These are phyloP conservation scores for Ptychadena robeensis DNA, from an alignment of 2,797 vertebrate genomes.

Conservation along the genomic window DNA sequence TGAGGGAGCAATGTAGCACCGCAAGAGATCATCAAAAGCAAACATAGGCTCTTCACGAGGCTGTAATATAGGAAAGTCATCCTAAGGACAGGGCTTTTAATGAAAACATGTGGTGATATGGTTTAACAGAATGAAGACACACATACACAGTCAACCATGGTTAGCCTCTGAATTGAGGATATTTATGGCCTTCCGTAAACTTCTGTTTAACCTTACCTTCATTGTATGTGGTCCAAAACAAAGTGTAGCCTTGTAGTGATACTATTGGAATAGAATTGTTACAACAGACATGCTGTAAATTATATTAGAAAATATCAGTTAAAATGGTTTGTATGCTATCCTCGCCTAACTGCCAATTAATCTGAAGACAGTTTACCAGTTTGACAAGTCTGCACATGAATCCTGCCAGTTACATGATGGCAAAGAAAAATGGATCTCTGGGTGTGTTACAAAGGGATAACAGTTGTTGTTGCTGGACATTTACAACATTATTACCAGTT, in stretches of 20 bases:
- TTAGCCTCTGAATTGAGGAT: background rate
- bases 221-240: background rate
- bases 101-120: slow-evolving; percentile 6
- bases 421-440: background rate
- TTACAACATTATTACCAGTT: no score
- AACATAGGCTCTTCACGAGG: slow-evolving; percentile 45
- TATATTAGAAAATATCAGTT: background rate
- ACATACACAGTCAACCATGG: background rate
- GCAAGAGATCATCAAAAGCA: slow-evolving; percentile 51
- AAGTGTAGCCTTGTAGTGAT: background rate
- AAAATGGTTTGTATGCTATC: background rate
- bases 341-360: background rate
- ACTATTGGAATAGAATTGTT: background rate
- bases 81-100: slow-evolving; percentile 12
- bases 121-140: slow-evolving; percentile 1
- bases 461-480: background rate
- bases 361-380: background rate
- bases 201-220: background rate
- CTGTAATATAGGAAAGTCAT: slow-evolving; percentile 32
- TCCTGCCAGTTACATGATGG: background rate
- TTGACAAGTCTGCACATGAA: background rate
- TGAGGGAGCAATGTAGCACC: slow-evolving; percentile 46
- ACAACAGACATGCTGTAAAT: background rate
- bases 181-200: background rate
- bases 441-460: background rate